A percentile compares a stretch with the other conserved stretches of the same genome.
Conservation (phyloP, 1,140 invertebrate species). For the Neodiprion lecontei region DNA sequence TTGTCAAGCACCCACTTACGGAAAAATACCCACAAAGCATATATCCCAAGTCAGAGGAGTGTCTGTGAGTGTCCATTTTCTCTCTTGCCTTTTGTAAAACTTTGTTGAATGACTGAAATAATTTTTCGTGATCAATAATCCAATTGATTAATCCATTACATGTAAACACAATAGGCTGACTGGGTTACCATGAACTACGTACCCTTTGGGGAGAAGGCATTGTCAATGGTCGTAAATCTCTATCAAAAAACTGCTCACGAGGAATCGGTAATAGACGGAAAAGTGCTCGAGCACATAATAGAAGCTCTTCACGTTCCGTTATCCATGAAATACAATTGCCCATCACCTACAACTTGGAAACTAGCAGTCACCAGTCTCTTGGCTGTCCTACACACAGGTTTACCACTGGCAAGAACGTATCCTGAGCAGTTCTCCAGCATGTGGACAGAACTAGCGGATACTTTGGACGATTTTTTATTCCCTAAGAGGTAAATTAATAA, state of each 20-base stretch:
- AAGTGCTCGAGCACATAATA: conserved; percentile 80
- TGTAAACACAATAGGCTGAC: conserved; percentile 63
- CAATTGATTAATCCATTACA: too few relatives aligned
- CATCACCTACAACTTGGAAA: conserved; percentile 86
- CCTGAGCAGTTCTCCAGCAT: conserved; percentile 73
- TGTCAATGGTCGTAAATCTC: conserved; percentile 81
- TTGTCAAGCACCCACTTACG: conserved; percentile 72
- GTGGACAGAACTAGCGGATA: conserved; percentile 86
- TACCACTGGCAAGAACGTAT: conserved; percentile 86
- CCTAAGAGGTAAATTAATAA: conserved; percentile 69
- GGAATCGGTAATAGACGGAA: conserved; percentile 75
- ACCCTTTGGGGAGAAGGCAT: conserved; percentile 85
- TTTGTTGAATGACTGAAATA: conserved; percentile 15
- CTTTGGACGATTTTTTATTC: conserved; percentile 92
- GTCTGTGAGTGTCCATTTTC: conserved; percentile 44
- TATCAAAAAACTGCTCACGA: conserved; percentile 84
- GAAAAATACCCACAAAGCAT: conserved; percentile 65
- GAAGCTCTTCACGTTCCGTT: conserved; percentile 78
- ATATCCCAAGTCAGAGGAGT: conserved; percentile 58
- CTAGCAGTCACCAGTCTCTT: conserved; percentile 82
- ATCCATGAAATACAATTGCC: conserved; percentile 83
- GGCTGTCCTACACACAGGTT: conserved; percentile 79
- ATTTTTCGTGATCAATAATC: neutral
- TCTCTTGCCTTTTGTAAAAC: conserved; percentile 11
- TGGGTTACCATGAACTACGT: conserved; percentile 88